These are phyloP conservation scores for Lacerta bilineata DNA, from an alignment of 2,797 vertebrate species.

Conservation along the genomic window DNA sequence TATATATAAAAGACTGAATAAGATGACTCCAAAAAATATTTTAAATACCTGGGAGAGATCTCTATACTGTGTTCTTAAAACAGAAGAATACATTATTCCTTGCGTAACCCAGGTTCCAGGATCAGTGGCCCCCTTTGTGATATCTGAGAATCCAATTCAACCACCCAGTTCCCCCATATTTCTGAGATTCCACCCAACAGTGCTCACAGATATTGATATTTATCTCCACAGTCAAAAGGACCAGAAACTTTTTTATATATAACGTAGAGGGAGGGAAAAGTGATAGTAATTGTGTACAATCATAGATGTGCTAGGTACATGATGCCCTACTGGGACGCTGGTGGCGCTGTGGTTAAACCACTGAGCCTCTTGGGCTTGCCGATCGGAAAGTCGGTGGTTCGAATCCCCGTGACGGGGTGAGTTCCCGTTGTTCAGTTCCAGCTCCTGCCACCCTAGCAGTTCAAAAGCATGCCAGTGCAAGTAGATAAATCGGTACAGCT, in stretches of 20 bases:
- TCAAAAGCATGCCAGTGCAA: no score
- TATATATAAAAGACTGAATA: no score
- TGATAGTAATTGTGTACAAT: not conserved
- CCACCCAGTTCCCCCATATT: not conserved
- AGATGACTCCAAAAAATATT: no score
- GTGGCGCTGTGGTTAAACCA: no score
- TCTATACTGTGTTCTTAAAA: not conserved
- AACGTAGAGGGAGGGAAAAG: not conserved
- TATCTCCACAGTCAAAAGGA: not conserved
- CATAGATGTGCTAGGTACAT: not conserved
- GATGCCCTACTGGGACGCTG: no score
- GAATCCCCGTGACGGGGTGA: no score
- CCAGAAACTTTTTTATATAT: not conserved
- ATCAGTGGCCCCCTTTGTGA: not conserved
- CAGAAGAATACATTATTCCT: no score
- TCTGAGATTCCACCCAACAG: not conserved
- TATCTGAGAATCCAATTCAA: not conserved
- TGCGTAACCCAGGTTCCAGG: not conserved
- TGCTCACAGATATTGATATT: not conserved
- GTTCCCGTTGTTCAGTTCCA: no score
- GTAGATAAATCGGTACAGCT: no score
- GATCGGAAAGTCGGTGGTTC: no score
- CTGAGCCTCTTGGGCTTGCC: no score
- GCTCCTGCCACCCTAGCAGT: no score
- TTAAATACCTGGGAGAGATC: not conserved